Percentiles rank a stretch among this genome's conserved stretches.
Evolutionary conservation across 2,113 vertebrate species (phyloP).

Genomic region (Tiliqua scincoides): DNA sequence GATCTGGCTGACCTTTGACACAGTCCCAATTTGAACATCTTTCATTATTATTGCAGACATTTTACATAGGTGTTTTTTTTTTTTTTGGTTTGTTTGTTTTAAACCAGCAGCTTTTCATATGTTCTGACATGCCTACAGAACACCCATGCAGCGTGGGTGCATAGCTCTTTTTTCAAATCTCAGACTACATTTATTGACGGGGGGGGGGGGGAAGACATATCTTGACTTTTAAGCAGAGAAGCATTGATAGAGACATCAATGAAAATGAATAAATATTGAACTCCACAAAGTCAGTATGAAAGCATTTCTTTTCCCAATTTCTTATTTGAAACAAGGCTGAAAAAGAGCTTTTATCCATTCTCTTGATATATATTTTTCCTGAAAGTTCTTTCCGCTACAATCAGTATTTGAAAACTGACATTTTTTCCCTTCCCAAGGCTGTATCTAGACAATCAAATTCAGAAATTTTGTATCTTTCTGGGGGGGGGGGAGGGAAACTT

Average conservation of each 20-base stretch:
- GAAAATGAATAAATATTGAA: slow-evolving; percentile 10
- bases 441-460: slow-evolving; percentile 36
- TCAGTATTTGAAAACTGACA: neutral
- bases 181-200: neutral
- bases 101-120: too few relatives aligned
- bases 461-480: slow-evolving; percentile 29
- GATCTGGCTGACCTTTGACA: too few relatives aligned
- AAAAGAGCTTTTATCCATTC: neutral
- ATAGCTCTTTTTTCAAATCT: neutral
- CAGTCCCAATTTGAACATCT: too few relatives aligned
- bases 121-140: too few relatives aligned
- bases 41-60: too few relatives aligned
- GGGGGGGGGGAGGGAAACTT: too few relatives aligned
- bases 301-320: too few relatives aligned
- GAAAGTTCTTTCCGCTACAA: neutral
- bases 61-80: too few relatives aligned
- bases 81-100: too few relatives aligned
- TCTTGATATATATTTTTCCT: neutral
- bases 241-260: slow-evolving; percentile 3
- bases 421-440: neutral
- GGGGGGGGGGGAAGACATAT: neutral
- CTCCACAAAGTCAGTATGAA: neutral
- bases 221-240: neutral
- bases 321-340: neutral
- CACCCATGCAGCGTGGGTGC: too few relatives aligned